Evolutionary conservation across 2,113 vertebrate species (phyloP).

Genomic region (Aegypius monachus): DNA sequence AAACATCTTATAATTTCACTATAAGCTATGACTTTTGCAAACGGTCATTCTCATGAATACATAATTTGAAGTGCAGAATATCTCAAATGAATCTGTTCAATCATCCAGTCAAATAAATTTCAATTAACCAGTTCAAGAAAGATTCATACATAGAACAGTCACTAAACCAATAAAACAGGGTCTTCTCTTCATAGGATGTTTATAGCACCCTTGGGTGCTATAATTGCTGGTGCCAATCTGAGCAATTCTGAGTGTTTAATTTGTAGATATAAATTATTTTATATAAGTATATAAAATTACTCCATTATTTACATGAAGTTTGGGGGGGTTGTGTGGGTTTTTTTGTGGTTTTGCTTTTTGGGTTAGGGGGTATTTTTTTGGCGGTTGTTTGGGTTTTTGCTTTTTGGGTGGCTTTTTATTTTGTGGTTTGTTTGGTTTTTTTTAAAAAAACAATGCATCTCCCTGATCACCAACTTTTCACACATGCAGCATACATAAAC

Average conservation of each 20-base stretch:
- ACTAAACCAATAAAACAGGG: background rate
- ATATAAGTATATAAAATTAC: too few relatives aligned
- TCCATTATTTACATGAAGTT: background rate
- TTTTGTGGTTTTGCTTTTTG: background rate
- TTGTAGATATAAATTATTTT: background rate
- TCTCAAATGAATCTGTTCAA: background rate
- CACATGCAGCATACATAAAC: background rate
- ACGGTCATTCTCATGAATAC: background rate
- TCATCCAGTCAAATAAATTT: background rate
- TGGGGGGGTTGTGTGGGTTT: accelerated
- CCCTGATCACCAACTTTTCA: background rate
- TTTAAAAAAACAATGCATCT: background rate
- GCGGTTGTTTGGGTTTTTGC: background rate
- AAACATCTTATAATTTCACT: background rate
- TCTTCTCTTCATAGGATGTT: background rate
- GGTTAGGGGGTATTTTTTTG: background rate
- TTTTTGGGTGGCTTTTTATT: background rate
- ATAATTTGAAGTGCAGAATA: background rate
- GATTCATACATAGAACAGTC: background rate
- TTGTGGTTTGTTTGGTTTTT: accelerated
- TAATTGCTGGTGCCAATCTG: background rate
- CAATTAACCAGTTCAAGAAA: background rate
- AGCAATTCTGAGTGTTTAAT: background rate
- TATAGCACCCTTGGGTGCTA: background rate
- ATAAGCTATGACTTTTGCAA: background rate